Evolutionary conservation across 2,888 invertebrate genomes (phyloP).

Genomic region (Eumerus sabulonum): DNA sequence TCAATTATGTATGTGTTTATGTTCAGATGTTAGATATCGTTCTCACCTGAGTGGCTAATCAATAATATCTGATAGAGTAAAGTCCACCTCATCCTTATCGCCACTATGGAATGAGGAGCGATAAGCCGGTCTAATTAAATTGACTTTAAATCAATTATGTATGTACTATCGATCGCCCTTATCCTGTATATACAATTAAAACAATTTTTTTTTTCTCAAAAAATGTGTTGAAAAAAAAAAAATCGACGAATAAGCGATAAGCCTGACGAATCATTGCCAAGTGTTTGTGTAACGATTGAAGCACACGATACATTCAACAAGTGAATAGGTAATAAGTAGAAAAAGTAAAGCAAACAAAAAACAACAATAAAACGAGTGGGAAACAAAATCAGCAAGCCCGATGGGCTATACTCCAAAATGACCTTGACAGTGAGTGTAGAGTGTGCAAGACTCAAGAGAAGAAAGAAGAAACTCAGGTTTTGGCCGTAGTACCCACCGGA

Average conservation of each 20-base stretch:
- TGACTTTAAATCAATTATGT: background rate
- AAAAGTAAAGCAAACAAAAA: constrained; percentile 18
- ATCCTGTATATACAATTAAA: too few species aligned
- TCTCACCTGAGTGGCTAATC: too few species aligned
- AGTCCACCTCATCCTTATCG: too few species aligned
- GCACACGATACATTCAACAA: constrained; percentile 51
- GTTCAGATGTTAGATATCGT: too few species aligned
- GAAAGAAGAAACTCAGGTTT: constrained; percentile 68
- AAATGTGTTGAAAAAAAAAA: background rate
- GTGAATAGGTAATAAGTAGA: constrained; percentile 34
- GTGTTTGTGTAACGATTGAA: constrained; percentile 21
- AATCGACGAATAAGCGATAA: background rate
- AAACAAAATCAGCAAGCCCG: constrained; percentile 35
- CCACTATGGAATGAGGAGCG: too few species aligned
- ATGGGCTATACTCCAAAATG: constrained; percentile 63
- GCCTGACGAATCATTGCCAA: too few species aligned
- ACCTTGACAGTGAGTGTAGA: constrained; percentile 67
- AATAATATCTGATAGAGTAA: too few species aligned
- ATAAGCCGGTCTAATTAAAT: background rate
- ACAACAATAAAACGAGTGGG: background rate
- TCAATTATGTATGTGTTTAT: too few species aligned
- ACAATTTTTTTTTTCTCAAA: background rate
- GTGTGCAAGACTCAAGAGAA: constrained; percentile 63
- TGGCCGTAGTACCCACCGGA: constrained; percentile 63
- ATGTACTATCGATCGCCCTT: too few species aligned